phyloP scores from a whole-genome alignment of 2,113 vertebrate species.

The Archocentrus centrarchus region DNA sequence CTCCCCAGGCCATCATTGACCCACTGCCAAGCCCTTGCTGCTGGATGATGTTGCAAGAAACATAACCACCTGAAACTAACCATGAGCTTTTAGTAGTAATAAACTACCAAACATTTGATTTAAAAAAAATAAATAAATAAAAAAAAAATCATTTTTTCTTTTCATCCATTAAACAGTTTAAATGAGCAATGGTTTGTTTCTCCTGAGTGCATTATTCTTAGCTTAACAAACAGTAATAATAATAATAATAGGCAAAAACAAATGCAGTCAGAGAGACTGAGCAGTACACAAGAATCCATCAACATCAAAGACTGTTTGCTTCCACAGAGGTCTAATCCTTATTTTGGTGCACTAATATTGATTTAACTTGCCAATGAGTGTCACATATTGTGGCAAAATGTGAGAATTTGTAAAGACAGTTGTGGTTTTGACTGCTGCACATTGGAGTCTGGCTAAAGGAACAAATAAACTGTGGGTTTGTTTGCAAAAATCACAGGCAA shows the following conservation, averaged over 20 bases:
- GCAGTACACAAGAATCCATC: neutral
- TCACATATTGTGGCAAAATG: too few species aligned
- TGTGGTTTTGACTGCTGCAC: neutral
- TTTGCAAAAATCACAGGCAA: neutral
- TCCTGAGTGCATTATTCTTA: neutral
- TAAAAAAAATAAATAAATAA: neutral
- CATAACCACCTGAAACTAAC: neutral
- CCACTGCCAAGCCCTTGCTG: neutral
- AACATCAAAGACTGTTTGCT: neutral
- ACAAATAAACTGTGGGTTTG: neutral
- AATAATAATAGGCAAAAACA: neutral
- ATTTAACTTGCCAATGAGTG: too few species aligned
- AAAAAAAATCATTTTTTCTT: neutral
- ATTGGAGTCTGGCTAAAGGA: neutral
- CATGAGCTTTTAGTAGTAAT: neutral
- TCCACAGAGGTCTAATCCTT: neutral
- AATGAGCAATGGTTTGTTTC: neutral
- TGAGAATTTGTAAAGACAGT: neutral
- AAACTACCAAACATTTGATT: neutral
- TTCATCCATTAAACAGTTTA: neutral
- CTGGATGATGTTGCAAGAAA: neutral
- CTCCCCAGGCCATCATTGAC: neutral
- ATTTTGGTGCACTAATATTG: too few species aligned
- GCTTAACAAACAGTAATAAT: too few species aligned
- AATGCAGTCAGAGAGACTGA: neutral